phyloP scores from a whole-genome alignment of 2,888 invertebrate species.

The Lithophane socia region DNA sequence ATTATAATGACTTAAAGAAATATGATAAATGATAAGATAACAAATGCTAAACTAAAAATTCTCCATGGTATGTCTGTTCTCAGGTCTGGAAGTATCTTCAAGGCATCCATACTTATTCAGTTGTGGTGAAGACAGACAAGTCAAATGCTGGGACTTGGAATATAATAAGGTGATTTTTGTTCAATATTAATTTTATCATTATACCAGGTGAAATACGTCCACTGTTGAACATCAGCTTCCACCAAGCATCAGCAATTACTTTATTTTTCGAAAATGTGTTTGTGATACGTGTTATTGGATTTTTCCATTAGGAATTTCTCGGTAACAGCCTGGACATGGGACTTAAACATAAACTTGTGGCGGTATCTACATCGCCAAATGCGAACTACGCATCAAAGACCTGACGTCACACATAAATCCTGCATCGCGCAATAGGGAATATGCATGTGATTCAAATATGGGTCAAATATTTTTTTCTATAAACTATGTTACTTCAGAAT shows the following conservation, averaged over 20 bases:
- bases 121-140: constrained; percentile 99
- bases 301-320: not conserved
- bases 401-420: no score
- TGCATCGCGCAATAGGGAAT: no score
- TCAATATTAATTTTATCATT: not conserved
- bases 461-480: no score
- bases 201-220: not conserved
- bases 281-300: not conserved
- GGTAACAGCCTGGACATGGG: not conserved
- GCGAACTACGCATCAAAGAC: no score
- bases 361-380: no score
- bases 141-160: constrained; percentile 99
- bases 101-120: constrained; percentile 99
- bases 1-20: not conserved
- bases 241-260: not conserved
- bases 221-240: not conserved
- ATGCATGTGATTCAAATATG: no score
- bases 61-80: constrained; percentile 41
- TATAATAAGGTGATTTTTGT: constrained; percentile 94
- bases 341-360: no score
- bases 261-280: not conserved
- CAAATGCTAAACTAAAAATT: not conserved
- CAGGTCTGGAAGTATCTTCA: constrained; percentile 96
- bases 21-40: not conserved
- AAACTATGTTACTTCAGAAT: no score